Evolutionary conservation across 2,888 invertebrate species (phyloP), one percentile per base, ranked within the genome.

Genomic region (Drosophila prolongata): DNA sequence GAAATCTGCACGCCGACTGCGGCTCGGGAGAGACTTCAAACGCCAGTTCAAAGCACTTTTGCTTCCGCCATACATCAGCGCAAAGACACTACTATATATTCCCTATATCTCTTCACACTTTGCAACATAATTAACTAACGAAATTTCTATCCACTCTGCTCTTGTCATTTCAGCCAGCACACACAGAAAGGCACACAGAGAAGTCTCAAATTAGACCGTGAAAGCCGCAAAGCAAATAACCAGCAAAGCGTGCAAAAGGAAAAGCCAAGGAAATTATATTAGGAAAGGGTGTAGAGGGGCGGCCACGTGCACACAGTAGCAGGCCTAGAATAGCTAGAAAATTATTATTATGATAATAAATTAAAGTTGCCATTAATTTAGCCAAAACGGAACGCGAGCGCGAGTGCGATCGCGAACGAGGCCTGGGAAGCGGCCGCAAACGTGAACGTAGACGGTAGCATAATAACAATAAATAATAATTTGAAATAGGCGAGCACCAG

Each of bases 321-420:
- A 49, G 56, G 77, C 68, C 74, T 67, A 78, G 76, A 79, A 88
- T 77, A 72, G 77, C 80, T 73, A 77, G 85, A 85, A 86, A 89
- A 88, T 88, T 84, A 90, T 89, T 90, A 89, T 90, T 86, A 91
- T 89, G 85, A 79, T 89, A 87, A 89, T 90, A 89, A 90, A 89
- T 90, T 89, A 89, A 89, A 79, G 76, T 86, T 82, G 86, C 86
- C 85, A 89, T 88, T 89, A 89, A 90, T 83, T 78, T 80, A 80
- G 79, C 66, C 49, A 70, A 50, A 74, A 79, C 76, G 75, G 76
- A 80, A 75, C 62, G 75, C 77, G 76, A 72, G 76, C 68, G 43
- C 30, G 30, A 30, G 1, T 8, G 6, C 30, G 76, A 80, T 74
- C 62, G 75, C 78, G 76, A 72, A 77, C 68, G 44, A 55, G 60